Base-by-base conservation (phyloP, 2,888 invertebrate genomes). In the Anoplius nigerrimus region DNA sequence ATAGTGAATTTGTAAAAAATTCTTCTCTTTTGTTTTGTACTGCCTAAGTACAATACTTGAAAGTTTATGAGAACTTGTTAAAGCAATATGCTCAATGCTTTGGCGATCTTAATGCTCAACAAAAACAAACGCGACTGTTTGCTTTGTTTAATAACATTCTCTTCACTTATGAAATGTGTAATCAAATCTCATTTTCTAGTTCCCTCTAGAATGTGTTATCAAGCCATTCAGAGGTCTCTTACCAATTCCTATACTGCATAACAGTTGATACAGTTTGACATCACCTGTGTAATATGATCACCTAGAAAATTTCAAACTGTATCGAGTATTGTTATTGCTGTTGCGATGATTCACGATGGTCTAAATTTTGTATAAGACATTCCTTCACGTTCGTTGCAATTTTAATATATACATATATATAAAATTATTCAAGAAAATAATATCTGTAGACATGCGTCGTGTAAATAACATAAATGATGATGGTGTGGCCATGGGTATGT, bases 401-500 rank as follows among this genome's bases (percentile, higher is more conserved):
- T 48, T 34, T 34, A 34, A 34, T 34, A 3, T 34, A 20, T 48
- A 6, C 15, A 2, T 51, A 62, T 56, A 45, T 55, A 53, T 60
- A 61, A 67, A 57, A 11, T 42, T 51, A 59, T 57, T 59, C 6
- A 34, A 13, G 11, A 11, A 34, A 34, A 59, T 64, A 56, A 65
- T 62, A 21, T 63, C 63, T 46, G 55, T 67, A 71, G 67, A 64
- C 56, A 72, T 63, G 61, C 81, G 77, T 80, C 77, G 76, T 86
- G 87, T 88, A 81, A 88, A 86, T 88, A 87, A 88, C 85, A 87
- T 82, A 84, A 86, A 86, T 88, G 88, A 88, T 88, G 88, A 88
- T 88, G 87, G 87, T 87, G 88, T 88, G 88, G 88, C 88, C 88
- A 88, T 88, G 88, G 88, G 86, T 88, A 87, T 85, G 86, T 88